Conservation (phyloP, 2,797 vertebrate genomes). For the Chelon auratus region DNA sequence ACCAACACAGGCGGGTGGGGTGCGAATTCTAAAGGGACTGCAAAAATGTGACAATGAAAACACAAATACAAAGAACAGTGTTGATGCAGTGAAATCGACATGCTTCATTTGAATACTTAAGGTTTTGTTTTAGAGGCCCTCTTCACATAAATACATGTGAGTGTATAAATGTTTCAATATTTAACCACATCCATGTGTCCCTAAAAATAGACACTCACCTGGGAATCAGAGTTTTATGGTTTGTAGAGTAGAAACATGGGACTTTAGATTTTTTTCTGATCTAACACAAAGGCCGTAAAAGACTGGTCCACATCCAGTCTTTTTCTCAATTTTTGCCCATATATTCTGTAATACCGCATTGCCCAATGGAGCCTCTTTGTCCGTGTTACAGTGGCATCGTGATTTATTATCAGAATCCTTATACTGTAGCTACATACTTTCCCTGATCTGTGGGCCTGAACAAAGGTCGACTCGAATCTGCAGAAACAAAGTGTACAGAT, state of each 20-base stretch:
- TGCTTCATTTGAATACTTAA: neutral
- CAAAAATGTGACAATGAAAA: neutral
- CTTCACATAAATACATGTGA: neutral
- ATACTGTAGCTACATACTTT: neutral
- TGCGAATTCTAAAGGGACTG: slow-evolving; percentile 6
- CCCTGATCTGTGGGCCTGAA: neutral
- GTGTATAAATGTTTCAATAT: neutral
- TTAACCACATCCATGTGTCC: neutral
- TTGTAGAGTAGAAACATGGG: no score
- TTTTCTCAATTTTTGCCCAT: neutral
- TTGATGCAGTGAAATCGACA: neutral
- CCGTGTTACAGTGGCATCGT: neutral
- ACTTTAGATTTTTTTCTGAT: no score
- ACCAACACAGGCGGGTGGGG: neutral
- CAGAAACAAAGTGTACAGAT: neutral
- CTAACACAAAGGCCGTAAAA: no score
- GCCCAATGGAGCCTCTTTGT: neutral
- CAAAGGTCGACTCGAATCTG: neutral
- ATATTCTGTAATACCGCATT: no score
- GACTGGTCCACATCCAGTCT: neutral
- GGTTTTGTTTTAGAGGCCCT: neutral
- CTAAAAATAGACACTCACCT: neutral
- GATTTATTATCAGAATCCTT: neutral
- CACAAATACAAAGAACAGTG: slow-evolving; percentile 7
- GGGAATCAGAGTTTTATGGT: no score